These are phyloP conservation scores for Lampris incognitus DNA, from an alignment of 2,113 vertebrate species.

Conservation along the genomic window DNA sequence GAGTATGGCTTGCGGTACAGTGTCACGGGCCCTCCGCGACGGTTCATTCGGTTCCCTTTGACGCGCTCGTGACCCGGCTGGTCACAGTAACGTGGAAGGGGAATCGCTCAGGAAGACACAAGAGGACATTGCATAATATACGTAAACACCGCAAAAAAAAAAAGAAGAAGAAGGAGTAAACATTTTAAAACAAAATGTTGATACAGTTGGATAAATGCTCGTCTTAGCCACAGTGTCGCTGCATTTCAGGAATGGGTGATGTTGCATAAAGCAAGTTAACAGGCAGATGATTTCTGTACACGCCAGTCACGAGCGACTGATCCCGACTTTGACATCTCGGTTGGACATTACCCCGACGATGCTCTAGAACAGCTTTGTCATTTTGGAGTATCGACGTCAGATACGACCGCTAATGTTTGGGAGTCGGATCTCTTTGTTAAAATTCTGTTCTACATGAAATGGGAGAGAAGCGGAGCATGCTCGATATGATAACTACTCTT, in stretches of 20 bases:
- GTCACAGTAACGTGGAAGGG: constrained; percentile 52
- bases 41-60: constrained; percentile 53
- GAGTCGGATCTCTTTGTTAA: not conserved
- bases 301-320: not conserved
- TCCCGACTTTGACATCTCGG: not conserved
- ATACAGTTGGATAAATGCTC: constrained; percentile 2
- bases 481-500: constrained; percentile 44
- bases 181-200: not conserved
- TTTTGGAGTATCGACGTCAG: constrained; percentile 8
- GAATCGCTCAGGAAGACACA: constrained; percentile 52
- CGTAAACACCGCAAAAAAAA: constrained; percentile 31
- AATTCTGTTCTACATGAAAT: constrained; percentile 17
- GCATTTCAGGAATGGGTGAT: not conserved
- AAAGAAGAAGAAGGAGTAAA: not conserved
- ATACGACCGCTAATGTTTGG: not conserved
- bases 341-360: constrained; percentile 4
- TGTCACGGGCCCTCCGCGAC: constrained; percentile 43
- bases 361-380: not conserved
- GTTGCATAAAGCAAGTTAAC: not conserved
- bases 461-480: not conserved
- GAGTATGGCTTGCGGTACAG: constrained; percentile 21
- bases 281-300: not conserved
- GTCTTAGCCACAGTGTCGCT: constrained; percentile 26
- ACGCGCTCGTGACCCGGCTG: constrained; percentile 44
- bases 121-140: constrained; percentile 45